Percentiles rank a stretch among this genome's conserved stretches.
These are phyloP conservation scores for rabbit (Oryctolagus cuniculus) DNA, from an alignment of 2,113 vertebrate species.

Conservation along the genomic window DNA sequence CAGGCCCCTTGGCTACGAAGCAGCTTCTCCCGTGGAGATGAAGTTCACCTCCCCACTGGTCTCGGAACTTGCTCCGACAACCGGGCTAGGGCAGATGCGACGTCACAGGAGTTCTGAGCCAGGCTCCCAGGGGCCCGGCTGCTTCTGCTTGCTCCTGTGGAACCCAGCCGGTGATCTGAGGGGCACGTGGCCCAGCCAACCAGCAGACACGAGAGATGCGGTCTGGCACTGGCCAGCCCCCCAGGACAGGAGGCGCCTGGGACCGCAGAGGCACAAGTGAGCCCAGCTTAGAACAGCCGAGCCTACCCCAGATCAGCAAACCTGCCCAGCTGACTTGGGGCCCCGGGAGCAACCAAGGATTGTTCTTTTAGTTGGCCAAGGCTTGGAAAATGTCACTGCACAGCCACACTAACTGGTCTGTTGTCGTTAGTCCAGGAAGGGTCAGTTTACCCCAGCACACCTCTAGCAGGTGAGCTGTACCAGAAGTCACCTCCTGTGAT, in stretches of 20 bases:
- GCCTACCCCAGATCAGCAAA: not conserved
- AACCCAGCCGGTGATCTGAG: not conserved
- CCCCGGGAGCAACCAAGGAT: accelerated
- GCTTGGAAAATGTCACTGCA: not conserved
- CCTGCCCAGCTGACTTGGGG: not conserved
- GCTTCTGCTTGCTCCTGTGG: not conserved
- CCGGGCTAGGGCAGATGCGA: not conserved
- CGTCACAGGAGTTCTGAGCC: not conserved
- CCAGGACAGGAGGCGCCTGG: accelerated
- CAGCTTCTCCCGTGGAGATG: not conserved
- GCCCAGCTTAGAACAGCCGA: not conserved
- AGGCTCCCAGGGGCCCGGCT: not conserved
- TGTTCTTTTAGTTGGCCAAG: not conserved
- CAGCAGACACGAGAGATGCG: not conserved
- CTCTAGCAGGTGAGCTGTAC: constrained; percentile 54
- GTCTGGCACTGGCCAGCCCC: accelerated
- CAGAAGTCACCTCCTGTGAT: constrained; percentile 56
- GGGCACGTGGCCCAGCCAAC: not conserved
- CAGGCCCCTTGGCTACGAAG: not conserved
- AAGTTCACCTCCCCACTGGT: not conserved
- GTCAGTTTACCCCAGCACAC: constrained; percentile 62
- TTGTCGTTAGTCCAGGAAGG: constrained; percentile 24
- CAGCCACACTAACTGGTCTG: not conserved
- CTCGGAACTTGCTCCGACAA: constrained; percentile 26
- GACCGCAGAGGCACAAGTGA: accelerated